Conservation (phyloP, 2,888 invertebrate species). For the Sinotaia quadrata region DNA sequence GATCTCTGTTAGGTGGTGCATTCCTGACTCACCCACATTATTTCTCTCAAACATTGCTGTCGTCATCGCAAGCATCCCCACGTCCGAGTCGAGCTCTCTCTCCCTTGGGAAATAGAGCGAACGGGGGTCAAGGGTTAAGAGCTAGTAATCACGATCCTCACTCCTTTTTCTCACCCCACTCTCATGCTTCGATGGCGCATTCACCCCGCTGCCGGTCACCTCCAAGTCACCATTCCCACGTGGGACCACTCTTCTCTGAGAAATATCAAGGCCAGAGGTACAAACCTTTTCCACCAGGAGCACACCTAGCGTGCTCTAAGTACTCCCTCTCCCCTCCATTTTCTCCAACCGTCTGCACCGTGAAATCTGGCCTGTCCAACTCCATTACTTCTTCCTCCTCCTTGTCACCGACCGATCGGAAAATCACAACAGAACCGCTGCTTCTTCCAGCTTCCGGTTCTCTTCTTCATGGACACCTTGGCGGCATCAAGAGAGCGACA, state of each 20-base stretch:
- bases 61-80: neutral
- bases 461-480: neutral
- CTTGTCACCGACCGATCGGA: neutral
- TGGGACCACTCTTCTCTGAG: slow-evolving; percentile 3
- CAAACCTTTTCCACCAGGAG: slow-evolving; percentile 8
- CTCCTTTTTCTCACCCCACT: neutral
- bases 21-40: neutral
- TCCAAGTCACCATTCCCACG: neutral
- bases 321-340: neutral
- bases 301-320: neutral
- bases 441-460: neutral
- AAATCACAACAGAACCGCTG: neutral
- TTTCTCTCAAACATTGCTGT: slow-evolving; percentile 7
- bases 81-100: neutral
- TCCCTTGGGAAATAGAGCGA: neutral
- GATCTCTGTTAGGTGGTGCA: slow-evolving; percentile 3
- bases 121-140: neutral
- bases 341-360: neutral
- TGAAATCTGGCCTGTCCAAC: neutral
- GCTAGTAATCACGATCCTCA: neutral
- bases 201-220: neutral
- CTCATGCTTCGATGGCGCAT: neutral
- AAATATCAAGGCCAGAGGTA: slow-evolving; percentile 9
- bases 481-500: neutral
- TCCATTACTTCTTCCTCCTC: neutral